phyloP scores from a whole-genome alignment of 2,888 invertebrate genomes.

The Thumatha senex region DNA sequence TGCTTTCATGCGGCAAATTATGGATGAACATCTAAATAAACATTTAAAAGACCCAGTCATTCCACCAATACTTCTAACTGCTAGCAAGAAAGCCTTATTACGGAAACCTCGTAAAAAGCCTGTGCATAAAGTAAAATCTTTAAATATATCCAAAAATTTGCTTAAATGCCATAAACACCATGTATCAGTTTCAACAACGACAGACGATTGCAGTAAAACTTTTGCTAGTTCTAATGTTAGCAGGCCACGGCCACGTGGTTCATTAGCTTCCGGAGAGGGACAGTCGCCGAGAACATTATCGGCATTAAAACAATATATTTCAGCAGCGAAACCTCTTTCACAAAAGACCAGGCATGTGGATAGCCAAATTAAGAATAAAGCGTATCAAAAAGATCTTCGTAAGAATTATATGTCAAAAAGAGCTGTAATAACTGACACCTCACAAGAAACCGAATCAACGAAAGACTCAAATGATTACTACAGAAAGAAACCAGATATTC shows the following conservation, averaged over 20 bases:
- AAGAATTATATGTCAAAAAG: conserved; percentile 11
- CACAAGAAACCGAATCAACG: conserved; percentile 46
- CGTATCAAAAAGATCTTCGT: conserved; percentile 2
- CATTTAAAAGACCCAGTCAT: conserved; percentile 11
- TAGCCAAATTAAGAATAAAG: conserved; percentile 12
- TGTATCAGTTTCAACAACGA: conserved; percentile 40
- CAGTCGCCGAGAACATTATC: conserved; percentile 3
- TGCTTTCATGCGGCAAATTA: conserved; percentile 54
- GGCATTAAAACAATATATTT: background rate
- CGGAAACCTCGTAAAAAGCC: conserved; percentile 47
- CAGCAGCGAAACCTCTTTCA: background rate
- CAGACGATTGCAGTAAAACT: conserved; percentile 31
- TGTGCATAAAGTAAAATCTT: conserved; percentile 70
- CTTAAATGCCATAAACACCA: conserved; percentile 33
- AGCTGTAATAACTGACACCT: conserved; percentile 37
- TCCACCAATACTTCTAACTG: conserved; percentile 6
- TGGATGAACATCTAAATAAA: conserved; percentile 38
- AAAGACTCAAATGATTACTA: conserved; percentile 23
- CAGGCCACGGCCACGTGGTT: conserved; percentile 41
- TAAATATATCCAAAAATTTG: conserved; percentile 67
- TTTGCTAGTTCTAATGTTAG: conserved; percentile 9
- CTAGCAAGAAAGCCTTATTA: conserved; percentile 12
- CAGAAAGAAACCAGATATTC: conserved; percentile 30
- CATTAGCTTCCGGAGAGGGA: conserved; percentile 46
- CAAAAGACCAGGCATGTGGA: conserved; percentile 10